Percentiles rank a stretch among this genome's conserved stretches.
Evolutionary conservation across 1,140 invertebrate genomes (phyloP).

Genomic region (Steinernema feltiae): DNA sequence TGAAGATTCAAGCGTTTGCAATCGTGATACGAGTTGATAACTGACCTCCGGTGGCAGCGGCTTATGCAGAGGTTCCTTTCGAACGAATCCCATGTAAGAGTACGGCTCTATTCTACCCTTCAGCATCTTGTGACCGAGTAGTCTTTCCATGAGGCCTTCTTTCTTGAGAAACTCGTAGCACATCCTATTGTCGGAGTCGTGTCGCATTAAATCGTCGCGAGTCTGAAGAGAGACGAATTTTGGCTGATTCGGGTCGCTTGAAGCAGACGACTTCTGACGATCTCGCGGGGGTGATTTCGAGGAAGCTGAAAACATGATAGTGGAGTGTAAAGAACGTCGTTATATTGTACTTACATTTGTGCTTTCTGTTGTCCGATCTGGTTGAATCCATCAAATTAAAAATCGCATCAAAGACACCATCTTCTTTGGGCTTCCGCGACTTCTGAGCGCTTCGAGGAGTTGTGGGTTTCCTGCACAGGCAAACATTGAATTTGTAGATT

Average conservation of each 20-base stretch:
- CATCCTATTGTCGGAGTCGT: slow-evolving; percentile 1
- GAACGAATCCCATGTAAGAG: neutral
- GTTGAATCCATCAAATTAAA: neutral
- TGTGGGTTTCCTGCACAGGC: neutral
- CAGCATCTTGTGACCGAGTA: slow-evolving; percentile 2
- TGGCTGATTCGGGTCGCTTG: neutral
- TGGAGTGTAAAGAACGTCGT: neutral
- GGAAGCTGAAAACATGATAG: neutral
- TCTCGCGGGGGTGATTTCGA: neutral
- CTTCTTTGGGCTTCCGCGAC: neutral
- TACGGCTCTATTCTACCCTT: neutral
- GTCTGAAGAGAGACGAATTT: neutral
- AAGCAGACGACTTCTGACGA: neutral
- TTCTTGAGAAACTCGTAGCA: neutral
- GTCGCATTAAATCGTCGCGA: slow-evolving; percentile 1
- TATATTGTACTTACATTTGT: neutral
- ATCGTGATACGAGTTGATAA: neutral
- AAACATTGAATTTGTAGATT: neutral
- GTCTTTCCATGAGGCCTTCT: neutral
- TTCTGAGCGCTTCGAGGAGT: neutral
- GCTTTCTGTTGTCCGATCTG: neutral
- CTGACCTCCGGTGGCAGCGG: neutral
- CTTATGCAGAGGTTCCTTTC: neutral
- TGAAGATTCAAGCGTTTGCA: neutral
- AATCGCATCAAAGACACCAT: neutral